These are phyloP conservation scores for Hyphantria cunea DNA, from an alignment of 1,140 invertebrate species.

Conservation along the genomic window DNA sequence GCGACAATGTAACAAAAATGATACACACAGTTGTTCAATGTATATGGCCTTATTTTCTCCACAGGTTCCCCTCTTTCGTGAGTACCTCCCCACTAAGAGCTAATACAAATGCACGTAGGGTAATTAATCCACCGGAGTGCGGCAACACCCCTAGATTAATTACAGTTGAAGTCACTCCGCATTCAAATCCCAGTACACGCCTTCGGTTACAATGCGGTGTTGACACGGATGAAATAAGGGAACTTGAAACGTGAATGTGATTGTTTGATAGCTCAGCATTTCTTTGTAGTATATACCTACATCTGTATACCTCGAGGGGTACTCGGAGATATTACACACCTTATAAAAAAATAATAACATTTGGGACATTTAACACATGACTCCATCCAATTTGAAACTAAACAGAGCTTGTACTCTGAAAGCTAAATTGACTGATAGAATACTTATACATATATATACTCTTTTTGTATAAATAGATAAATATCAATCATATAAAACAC, in stretches of 20 bases:
- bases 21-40: neutral
- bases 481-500: no score
- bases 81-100: constrained; percentile 9
- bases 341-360: no score
- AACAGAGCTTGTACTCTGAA: no score
- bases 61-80: neutral
- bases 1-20: neutral
- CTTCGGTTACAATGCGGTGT: constrained; percentile 2
- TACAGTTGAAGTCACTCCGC: constrained; percentile 10
- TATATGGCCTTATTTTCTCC: neutral
- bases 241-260: neutral
- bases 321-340: no score
- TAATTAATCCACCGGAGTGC: constrained; percentile 18
- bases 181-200: constrained; percentile 2
- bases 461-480: no score
- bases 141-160: constrained; percentile 15
- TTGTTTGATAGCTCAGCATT: neutral
- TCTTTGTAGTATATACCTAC: no score
- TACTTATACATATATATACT: no score
- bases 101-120: constrained; percentile 12
- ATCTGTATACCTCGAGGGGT: no score
- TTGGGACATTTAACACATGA: no score
- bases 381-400: no score
- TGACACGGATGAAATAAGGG: constrained; percentile 3
- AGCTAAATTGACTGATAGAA: no score